Evolutionary conservation across 2,797 vertebrate species (phyloP).

Genomic region (Vultur gryphus): DNA sequence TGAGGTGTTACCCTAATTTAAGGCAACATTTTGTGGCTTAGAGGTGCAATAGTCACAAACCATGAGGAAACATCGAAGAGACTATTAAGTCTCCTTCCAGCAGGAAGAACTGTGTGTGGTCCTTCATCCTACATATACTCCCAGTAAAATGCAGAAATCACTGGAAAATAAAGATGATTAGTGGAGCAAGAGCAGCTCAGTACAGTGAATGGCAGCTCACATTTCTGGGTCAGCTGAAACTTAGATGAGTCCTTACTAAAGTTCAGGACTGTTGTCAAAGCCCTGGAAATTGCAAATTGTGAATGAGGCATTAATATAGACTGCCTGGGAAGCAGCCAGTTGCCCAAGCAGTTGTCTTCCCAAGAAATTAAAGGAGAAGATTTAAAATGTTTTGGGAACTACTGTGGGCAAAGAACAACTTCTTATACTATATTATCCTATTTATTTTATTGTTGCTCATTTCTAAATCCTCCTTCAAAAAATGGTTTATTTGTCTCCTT

Average conservation of each 20-base stretch:
- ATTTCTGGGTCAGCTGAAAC: slow-evolving; percentile 19
- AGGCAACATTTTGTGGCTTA: slow-evolving; percentile 25
- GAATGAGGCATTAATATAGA: slow-evolving; percentile 20
- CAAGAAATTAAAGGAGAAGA: slow-evolving; percentile 1
- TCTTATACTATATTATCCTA: not conserved
- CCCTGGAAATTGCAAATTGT: not conserved
- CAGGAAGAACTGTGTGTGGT: slow-evolving; percentile 39
- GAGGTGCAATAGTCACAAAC: not conserved
- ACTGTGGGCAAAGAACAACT: not conserved
- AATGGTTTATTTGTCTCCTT: not conserved
- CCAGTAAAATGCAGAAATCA: not conserved
- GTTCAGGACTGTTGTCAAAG: slow-evolving; percentile 2
- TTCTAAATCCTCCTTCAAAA: not conserved
- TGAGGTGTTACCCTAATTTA: slow-evolving; percentile 36
- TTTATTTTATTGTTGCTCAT: not conserved
- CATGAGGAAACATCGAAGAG: not conserved
- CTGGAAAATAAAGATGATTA: not conserved
- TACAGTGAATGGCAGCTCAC: not conserved
- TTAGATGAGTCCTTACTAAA: not conserved
- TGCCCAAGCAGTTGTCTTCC: not conserved
- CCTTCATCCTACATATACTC: not conserved
- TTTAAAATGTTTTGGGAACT: not conserved
- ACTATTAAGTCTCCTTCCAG: not conserved
- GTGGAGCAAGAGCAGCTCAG: not conserved
- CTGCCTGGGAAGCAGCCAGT: not conserved